A percentile compares a stretch with the other conserved stretches of the same genome.
Conservation (phyloP, 2,797 vertebrate genomes). For the Sebastolobus altivelis region DNA sequence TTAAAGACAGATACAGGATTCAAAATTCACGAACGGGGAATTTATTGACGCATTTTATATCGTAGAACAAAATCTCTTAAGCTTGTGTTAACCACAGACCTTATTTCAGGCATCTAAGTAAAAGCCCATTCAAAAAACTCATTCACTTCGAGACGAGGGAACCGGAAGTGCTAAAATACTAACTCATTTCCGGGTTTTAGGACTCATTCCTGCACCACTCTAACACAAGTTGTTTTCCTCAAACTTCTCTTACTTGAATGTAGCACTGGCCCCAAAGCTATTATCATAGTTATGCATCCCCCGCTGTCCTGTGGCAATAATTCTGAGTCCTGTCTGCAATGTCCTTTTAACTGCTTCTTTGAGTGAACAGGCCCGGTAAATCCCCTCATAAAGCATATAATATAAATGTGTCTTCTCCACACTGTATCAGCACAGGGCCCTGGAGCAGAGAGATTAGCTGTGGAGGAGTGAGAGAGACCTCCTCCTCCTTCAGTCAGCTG, state of each 20-base stretch:
- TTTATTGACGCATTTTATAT: neutral
- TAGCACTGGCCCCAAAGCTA: neutral
- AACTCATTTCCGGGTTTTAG: neutral
- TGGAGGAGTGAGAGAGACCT: slow-evolving; percentile 75
- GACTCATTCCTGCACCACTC: neutral
- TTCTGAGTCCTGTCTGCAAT: slow-evolving; percentile 50
- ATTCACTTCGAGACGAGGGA: neutral
- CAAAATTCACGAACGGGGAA: neutral
- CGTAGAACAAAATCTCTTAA: neutral
- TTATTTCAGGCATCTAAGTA: neutral
- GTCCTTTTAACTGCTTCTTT: slow-evolving; percentile 60
- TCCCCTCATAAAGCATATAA: slow-evolving; percentile 69
- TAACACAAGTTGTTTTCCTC: neutral
- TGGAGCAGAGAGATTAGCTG: slow-evolving; percentile 77
- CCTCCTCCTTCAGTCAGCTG: slow-evolving; percentile 56
- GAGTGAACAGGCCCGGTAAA: slow-evolving; percentile 56
- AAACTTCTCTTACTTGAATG: slow-evolving; percentile 10
- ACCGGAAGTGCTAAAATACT: neutral
- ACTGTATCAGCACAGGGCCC: slow-evolving; percentile 68
- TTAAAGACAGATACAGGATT: neutral
- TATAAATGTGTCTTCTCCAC: slow-evolving; percentile 61
- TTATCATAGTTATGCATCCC: slow-evolving; percentile 22
- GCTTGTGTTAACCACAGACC: neutral
- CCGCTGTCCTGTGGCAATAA: slow-evolving; percentile 18
- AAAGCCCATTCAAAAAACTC: neutral